These are phyloP conservation scores for Crambe crambe DNA, from an alignment of 37 sponge, comb jelly and placozoan species.

Conservation along the genomic window DNA sequence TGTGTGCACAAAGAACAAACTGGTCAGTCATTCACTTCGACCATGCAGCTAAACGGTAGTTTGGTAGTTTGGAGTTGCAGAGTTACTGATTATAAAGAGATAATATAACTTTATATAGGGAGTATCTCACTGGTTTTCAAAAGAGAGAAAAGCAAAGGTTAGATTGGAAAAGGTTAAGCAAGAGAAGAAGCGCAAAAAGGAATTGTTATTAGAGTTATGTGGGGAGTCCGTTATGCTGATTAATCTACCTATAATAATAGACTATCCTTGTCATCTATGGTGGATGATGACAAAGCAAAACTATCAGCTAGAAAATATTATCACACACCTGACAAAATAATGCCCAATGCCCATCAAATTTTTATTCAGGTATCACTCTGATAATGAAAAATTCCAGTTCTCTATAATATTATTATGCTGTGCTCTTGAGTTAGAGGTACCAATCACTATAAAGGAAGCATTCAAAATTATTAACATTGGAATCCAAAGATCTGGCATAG, in stretches of 20 bases:
- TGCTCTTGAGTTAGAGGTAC: too few species aligned
- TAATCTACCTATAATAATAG: not conserved
- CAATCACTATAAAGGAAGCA: too few species aligned
- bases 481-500: not conserved
- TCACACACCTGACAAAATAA: too few species aligned
- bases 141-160: slow-evolving; percentile 50
- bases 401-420: too few species aligned
- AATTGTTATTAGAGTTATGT: not conserved
- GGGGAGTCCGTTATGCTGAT: not conserved
- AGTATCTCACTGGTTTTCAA: slow-evolving; percentile 51
- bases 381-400: too few species aligned
- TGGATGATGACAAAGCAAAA: not conserved
- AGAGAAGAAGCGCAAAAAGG: slow-evolving; percentile 14
- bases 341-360: too few species aligned
- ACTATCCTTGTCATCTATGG: slow-evolving; percentile 10
- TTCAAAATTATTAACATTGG: not conserved
- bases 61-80: slow-evolving; percentile 11
- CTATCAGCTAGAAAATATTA: not conserved
- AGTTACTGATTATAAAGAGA: not conserved
- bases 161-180: slow-evolving; percentile 12
- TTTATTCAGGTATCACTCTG: too few species aligned
- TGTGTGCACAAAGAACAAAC: too few species aligned
- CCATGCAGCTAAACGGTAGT: slow-evolving; percentile 16
- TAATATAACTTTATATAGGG: slow-evolving; percentile 19
- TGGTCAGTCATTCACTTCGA: slow-evolving; percentile 31